Conservation (phyloP, 2,888 invertebrate genomes). For the Eueremaeus valkanovi region DNA sequence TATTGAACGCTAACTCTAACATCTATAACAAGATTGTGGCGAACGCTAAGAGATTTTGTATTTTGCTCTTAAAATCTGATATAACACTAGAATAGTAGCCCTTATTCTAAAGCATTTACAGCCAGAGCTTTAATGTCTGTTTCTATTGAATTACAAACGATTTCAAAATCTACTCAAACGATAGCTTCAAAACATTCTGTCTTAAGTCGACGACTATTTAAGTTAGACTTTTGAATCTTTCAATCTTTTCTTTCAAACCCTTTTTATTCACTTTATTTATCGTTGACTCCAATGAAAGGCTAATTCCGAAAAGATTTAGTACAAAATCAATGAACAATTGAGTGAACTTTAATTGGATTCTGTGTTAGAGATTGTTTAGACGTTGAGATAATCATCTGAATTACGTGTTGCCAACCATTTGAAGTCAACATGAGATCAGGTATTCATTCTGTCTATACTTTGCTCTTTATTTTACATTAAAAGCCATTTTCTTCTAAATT, state of each 20-base stretch:
- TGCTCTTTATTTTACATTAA: too few species aligned
- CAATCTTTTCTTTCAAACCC: neutral
- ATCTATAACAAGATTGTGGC: conserved; percentile 36
- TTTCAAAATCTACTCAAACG: conserved; percentile 33
- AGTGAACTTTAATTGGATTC: conserved; percentile 20
- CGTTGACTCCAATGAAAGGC: neutral
- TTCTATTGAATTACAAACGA: conserved; percentile 34
- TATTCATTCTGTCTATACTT: conserved; percentile 24
- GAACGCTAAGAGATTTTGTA: conserved; percentile 23
- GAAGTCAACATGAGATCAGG: conserved; percentile 32
- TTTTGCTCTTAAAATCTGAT: conserved; percentile 30
- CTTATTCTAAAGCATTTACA: conserved; percentile 27
- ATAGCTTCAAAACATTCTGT: conserved; percentile 24
- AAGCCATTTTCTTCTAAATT: too few species aligned
- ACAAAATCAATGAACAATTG: neutral
- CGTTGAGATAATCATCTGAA: conserved; percentile 32
- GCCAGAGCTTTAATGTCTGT: conserved; percentile 25
- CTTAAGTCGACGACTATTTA: conserved; percentile 6
- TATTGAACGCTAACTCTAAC: conserved; percentile 31
- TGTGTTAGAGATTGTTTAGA: conserved; percentile 18
- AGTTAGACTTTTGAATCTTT: neutral
- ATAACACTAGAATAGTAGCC: conserved; percentile 26
- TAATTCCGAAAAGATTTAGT: neutral
- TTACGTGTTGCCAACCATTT: conserved; percentile 15
- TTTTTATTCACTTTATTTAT: neutral